Percentiles rank a stretch among this genome's conserved stretches.
Conservation (phyloP, 2,113 vertebrate species). For the Carlito syrichta region DNA sequence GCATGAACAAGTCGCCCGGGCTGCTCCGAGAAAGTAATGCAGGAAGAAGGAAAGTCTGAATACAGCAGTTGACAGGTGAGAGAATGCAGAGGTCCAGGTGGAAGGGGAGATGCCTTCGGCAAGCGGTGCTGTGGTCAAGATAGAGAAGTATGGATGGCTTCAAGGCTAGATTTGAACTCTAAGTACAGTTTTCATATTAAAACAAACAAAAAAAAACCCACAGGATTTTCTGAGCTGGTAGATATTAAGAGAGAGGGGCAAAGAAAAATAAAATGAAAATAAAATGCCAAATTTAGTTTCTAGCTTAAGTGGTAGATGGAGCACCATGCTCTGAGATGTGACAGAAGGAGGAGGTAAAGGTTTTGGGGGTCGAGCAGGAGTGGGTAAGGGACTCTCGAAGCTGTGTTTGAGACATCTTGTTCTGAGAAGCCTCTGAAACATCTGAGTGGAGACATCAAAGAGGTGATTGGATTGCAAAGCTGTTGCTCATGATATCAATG, state of each 20-base stretch:
- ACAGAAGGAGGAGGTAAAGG: not conserved
- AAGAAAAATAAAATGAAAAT: not conserved
- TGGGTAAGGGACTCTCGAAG: not conserved
- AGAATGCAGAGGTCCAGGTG: not conserved
- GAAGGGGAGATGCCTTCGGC: not conserved
- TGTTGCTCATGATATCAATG: not conserved
- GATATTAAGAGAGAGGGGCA: not conserved
- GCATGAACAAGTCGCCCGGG: not conserved
- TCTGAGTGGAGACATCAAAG: too few species aligned
- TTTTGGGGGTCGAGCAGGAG: accelerated
- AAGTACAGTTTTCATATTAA: not conserved
- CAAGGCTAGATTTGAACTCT: not conserved
- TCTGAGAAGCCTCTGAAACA: not conserved
- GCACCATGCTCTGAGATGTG: not conserved
- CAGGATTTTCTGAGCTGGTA: not conserved
- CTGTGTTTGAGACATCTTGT: not conserved
- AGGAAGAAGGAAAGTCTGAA: not conserved
- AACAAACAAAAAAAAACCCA: not conserved
- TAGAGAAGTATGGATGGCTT: not conserved
- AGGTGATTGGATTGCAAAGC: not conserved
- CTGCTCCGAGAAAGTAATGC: not conserved
- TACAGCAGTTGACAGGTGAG: not conserved
- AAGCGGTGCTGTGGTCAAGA: not conserved
- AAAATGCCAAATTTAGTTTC: too few species aligned
- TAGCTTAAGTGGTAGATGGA: not conserved